Conservation (phyloP, 92 coral and sea anemone species). For the Porites divaricata region DNA sequence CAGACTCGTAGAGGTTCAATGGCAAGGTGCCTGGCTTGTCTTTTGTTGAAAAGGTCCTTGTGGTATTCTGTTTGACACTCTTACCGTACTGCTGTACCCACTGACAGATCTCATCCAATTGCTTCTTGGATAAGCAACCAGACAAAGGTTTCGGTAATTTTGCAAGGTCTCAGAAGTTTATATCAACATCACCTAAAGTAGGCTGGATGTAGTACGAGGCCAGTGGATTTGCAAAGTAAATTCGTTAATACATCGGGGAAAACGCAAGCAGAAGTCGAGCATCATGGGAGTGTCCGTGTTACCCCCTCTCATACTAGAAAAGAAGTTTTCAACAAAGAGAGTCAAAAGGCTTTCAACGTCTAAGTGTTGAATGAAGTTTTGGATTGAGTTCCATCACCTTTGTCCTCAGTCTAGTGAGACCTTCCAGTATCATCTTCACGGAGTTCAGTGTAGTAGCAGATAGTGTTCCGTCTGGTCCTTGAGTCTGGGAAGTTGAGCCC, state of each 20-base stretch:
- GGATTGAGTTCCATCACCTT: constrained; percentile 44
- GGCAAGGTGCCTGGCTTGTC: constrained; percentile 70
- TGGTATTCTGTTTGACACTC: constrained; percentile 58
- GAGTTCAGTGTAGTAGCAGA: constrained; percentile 38
- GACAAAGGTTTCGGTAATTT: constrained; percentile 49
- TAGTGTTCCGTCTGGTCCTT: constrained; percentile 58
- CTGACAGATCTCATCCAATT: constrained; percentile 44
- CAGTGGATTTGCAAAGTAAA: constrained; percentile 59
- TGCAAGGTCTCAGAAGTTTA: constrained; percentile 41
- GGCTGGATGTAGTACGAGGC: constrained; percentile 62
- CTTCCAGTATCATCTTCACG: constrained; percentile 55
- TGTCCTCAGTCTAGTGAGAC: constrained; percentile 51
- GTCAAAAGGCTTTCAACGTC: constrained; percentile 52
- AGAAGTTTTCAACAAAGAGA: constrained; percentile 55
- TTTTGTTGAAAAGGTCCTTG: constrained; percentile 47
- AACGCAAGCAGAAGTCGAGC: constrained; percentile 56
- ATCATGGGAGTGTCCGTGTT: constrained; percentile 43
- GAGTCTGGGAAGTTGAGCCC: constrained; percentile 58
- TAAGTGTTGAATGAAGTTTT: constrained; percentile 39
- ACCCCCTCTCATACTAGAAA: constrained; percentile 55
- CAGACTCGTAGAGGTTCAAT: constrained; percentile 56
- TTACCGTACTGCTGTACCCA: constrained; percentile 56
- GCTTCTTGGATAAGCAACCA: constrained; percentile 49
- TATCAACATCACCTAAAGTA: constrained; percentile 31
- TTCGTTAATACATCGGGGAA: constrained; percentile 60